Conservation (phyloP, 1,140 invertebrate genomes). For the Cyrtorhinus lividipennis region DNA sequence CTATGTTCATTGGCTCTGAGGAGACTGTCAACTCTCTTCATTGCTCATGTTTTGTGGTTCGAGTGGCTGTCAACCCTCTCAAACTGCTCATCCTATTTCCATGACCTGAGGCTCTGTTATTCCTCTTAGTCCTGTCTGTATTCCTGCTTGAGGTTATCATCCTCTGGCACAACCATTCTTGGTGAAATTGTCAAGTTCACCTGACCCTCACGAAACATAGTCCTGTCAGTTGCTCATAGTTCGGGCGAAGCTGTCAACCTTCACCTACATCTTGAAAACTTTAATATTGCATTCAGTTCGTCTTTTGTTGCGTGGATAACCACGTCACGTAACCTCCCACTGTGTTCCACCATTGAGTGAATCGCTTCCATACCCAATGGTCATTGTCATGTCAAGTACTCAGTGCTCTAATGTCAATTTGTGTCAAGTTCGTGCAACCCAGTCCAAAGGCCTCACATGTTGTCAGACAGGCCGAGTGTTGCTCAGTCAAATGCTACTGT, state of each 20-base stretch:
- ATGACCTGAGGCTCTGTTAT: too few relatives aligned
- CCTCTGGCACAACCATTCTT: too few relatives aligned
- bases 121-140: too few relatives aligned
- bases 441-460: background rate
- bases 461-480: background rate
- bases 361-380: background rate
- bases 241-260: background rate
- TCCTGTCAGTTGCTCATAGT: background rate
- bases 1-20: background rate
- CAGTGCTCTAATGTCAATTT: too few relatives aligned
- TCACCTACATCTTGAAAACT: background rate
- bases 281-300: background rate
- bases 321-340: background rate
- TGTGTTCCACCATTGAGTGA: background rate
- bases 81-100: background rate
- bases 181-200: too few relatives aligned
- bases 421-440: background rate
- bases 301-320: background rate
- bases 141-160: background rate
- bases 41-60: background rate
- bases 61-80: background rate
- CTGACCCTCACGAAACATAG: background rate
- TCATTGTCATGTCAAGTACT: too few relatives aligned
- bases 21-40: constrained; percentile 4
- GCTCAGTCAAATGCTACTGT: background rate